These are phyloP conservation scores for Brachystomella parvula DNA, from an alignment of 1,140 invertebrate genomes.

Conservation along the genomic window DNA sequence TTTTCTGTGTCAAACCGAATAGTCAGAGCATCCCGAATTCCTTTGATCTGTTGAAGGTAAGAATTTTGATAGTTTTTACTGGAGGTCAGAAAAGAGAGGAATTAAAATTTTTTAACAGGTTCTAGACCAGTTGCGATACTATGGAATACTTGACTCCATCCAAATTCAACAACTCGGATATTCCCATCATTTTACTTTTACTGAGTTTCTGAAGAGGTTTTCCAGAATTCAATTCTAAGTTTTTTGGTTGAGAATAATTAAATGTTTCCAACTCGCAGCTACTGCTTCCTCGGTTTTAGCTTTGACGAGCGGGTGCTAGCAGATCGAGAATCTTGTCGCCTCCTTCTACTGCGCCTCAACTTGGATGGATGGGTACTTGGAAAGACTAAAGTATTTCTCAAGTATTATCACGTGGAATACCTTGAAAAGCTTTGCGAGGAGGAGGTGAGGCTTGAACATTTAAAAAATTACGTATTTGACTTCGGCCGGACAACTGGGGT, in stretches of 20 bases:
- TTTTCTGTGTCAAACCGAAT: constrained; percentile 76
- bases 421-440: constrained; percentile 69
- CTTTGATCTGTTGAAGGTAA: constrained; percentile 53
- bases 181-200: constrained; percentile 67
- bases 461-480: not conserved
- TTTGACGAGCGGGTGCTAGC: constrained; percentile 62
- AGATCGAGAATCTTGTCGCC: constrained; percentile 61
- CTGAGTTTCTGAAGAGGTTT: constrained; percentile 69
- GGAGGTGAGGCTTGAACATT: constrained; percentile 44
- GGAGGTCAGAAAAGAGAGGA: too few relatives aligned
- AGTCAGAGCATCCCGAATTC: constrained; percentile 57
- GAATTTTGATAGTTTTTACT: too few relatives aligned
- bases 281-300: constrained; percentile 67
- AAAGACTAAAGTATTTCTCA: constrained; percentile 74
- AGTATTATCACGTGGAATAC: constrained; percentile 77
- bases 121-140: constrained; percentile 65
- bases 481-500: too few relatives aligned
- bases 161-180: constrained; percentile 71
- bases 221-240: constrained; percentile 25
- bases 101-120: too few relatives aligned
- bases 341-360: constrained; percentile 61
- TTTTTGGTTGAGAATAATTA: constrained; percentile 23
- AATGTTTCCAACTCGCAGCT: too few relatives aligned
- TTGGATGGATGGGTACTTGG: constrained; percentile 78
- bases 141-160: constrained; percentile 73